Base-by-base conservation (phyloP, 1,140 invertebrate species). In the Trinorchestia longiramus region DNA sequence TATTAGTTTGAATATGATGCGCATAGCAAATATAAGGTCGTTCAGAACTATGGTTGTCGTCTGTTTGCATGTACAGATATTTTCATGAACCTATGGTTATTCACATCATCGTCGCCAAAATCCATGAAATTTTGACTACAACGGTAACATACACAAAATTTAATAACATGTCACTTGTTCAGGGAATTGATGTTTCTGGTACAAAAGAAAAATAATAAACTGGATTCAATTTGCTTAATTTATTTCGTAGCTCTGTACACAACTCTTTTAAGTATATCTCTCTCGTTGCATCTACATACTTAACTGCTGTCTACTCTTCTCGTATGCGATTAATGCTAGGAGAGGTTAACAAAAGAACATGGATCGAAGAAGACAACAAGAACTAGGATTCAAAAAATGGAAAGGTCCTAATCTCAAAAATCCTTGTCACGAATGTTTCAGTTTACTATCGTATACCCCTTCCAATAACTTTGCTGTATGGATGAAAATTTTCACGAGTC, bases 211-310 rank as follows among this genome's bases (percentile, higher is more conserved):
- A 77, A 36, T 3, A 77, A 77, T 53, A 6, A 53, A 77, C 1
- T 36, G 3, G 62, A 90, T 90, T 90, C 23, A 90, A 90, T 43
- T 90, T 41, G 3, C 43, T 90, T 90, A 42, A 90, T 90, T 90
- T 90, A 90, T 42, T 90, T 43, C 28, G 43, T 90, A 43, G 6
- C 43, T 90, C 88, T 90, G 88, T 90, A 90, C 88, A 90, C 88
- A 90, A 90, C 88, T 6, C 41, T 90, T 90, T 42, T 90, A 90
- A 90, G n/a, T 90, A 90, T 42, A 90, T 43, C 88, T 42, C 28
- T 90, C 36, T 41, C n/a, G 43, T 36, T 41, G 43, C 88, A 90
- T 90, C 88, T 42, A 90, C 43, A 43, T 42, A 90, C 36, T 77
- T 90, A 42, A 90, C 41, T 28, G n/a, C 88, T 42, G n/a, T 43